phyloP scores from a whole-genome alignment of 2,797 vertebrate genomes.

The Malurus leucopterus region DNA sequence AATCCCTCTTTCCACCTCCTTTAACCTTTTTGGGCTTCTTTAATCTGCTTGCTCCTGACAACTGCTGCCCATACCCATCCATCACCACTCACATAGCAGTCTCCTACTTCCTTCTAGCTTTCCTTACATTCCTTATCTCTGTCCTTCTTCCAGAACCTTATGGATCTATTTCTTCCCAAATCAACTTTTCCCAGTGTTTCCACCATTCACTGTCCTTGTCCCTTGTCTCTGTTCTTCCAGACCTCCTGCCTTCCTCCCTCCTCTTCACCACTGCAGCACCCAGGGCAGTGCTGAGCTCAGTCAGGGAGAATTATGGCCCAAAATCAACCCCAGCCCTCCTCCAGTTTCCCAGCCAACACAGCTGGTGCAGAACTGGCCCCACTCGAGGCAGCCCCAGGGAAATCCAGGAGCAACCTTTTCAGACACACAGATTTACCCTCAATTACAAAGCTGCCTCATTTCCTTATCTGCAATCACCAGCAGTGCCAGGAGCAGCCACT shows the following conservation, averaged over 20 bases:
- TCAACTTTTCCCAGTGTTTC: neutral
- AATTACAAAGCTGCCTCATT: neutral
- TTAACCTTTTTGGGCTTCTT: neutral
- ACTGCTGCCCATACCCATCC: neutral
- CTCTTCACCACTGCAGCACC: neutral
- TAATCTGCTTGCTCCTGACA: neutral
- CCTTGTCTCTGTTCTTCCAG: neutral
- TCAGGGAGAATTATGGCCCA: neutral
- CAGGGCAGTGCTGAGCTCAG: neutral
- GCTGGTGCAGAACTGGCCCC: neutral
- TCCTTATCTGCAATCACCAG: neutral
- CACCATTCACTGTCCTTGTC: neutral
- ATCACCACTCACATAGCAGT: neutral
- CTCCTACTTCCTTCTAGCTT: neutral
- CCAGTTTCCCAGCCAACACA: neutral
- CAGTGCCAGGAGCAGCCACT: neutral
- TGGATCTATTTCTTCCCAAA: neutral
- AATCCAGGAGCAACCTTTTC: neutral
- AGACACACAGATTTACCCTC: neutral
- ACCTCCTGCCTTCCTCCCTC: neutral
- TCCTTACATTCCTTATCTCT: neutral
- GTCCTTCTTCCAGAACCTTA: neutral
- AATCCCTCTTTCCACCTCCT: neutral
- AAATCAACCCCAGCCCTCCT: neutral
- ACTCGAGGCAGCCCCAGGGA: neutral